Percentiles rank a stretch among this genome's conserved stretches.
Conservation (phyloP, 2,888 invertebrate species). For the Amblyjoppa proteus region DNA sequence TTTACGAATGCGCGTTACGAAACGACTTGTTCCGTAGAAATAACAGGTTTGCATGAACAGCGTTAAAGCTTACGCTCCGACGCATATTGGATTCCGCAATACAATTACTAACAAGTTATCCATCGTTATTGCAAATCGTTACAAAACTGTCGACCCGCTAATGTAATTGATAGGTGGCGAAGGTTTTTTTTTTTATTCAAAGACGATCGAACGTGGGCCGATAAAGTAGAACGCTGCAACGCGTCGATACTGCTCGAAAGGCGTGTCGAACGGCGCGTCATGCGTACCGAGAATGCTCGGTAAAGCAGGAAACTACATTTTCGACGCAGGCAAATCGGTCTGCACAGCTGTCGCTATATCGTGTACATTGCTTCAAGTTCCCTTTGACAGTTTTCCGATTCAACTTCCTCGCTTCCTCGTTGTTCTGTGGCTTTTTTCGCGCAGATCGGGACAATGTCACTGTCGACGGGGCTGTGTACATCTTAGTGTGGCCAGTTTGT, state of each 20-base stretch:
- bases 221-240: slow-evolving; percentile 51
- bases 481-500: neutral
- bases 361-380: slow-evolving; percentile 14
- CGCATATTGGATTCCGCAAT: neutral
- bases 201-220: slow-evolving; percentile 18
- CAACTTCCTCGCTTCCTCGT: slow-evolving; percentile 35
- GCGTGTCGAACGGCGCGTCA: neutral
- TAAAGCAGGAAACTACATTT: slow-evolving; percentile 24
- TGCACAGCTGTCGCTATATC: neutral
- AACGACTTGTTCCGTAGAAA: slow-evolving; percentile 1
- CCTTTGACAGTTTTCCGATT: slow-evolving; percentile 62
- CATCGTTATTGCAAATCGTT: slow-evolving; percentile 25
- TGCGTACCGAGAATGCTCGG: neutral
- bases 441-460: slow-evolving; percentile 18
- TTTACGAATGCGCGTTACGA: neutral
- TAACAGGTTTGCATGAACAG: neutral
- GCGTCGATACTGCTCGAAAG: neutral
- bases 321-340: neutral
- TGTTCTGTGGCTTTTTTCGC: slow-evolving; percentile 21
- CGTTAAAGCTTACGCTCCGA: neutral
- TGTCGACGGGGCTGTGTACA: neutral
- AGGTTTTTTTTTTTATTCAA: neutral
- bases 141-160: neutral
- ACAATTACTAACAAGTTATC: slow-evolving; percentile 12
- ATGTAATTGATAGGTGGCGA: slow-evolving; percentile 47